phyloP scores from a whole-genome alignment of 2,113 vertebrate genomes.

The Poeciliopsis retropinna region DNA sequence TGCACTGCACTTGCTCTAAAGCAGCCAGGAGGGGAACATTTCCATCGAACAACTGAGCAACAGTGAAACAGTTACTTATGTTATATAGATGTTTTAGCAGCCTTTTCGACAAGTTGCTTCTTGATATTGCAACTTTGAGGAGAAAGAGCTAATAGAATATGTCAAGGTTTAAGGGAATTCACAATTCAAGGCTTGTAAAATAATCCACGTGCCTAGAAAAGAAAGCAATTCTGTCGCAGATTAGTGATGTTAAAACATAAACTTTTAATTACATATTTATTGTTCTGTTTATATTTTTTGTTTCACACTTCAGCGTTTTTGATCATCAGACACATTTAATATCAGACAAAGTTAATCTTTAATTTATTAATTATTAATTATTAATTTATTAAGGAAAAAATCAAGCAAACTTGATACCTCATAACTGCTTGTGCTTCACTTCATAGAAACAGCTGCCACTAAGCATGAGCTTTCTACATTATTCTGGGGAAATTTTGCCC shows the following conservation, averaged over 20 bases:
- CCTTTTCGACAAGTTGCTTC: slow-evolving; percentile 19
- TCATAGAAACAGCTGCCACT: too few relatives aligned
- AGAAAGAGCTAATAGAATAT: slow-evolving; percentile 21
- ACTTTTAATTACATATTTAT: background rate
- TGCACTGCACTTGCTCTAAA: slow-evolving; percentile 35
- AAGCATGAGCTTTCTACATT: too few relatives aligned
- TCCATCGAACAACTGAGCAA: slow-evolving; percentile 44
- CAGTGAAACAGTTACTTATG: background rate
- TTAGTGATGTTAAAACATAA: background rate
- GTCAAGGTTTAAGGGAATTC: slow-evolving; percentile 11
- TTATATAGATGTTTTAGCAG: slow-evolving; percentile 30
- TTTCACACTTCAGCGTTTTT: background rate
- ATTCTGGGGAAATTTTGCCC: too few relatives aligned
- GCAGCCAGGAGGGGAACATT: slow-evolving; percentile 25
- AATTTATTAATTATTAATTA: too few relatives aligned
- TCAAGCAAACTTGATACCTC: too few relatives aligned
- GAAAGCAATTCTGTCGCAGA: background rate
- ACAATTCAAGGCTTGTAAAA: slow-evolving; percentile 22
- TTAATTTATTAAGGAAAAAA: too few relatives aligned
- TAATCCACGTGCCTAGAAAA: background rate
- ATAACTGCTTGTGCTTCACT: too few relatives aligned
- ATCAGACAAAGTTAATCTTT: background rate
- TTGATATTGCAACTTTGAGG: background rate
- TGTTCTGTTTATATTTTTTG: background rate
- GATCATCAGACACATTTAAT: background rate